These are phyloP conservation scores for Coelinius sp. DNA, from an alignment of 2,888 invertebrate species.

Conservation along the genomic window DNA sequence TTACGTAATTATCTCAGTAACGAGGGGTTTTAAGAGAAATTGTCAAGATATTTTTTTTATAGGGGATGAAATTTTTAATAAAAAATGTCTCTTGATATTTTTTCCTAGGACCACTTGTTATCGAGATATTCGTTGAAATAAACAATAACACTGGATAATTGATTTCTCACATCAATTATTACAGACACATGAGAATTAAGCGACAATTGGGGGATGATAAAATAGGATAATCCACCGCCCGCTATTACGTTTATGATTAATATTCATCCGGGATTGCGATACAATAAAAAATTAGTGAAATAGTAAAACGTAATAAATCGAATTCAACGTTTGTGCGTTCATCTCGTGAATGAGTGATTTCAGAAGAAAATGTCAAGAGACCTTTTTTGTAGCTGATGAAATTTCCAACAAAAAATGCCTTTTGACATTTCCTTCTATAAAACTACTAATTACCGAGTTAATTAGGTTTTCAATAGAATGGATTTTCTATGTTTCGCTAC, in stretches of 20 bases:
- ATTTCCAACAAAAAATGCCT: background rate
- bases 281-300: background rate
- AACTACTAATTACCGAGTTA: background rate
- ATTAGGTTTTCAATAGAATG: background rate
- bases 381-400: background rate
- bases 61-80: background rate
- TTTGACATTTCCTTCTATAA: background rate
- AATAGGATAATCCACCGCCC: slow-evolving; percentile 19
- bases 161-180: background rate
- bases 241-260: slow-evolving; percentile 19
- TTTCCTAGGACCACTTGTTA: background rate
- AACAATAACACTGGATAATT: background rate
- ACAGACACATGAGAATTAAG: background rate
- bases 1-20: background rate
- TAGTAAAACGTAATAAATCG: background rate
- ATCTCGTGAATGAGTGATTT: background rate
- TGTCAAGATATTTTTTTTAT: background rate
- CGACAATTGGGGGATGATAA: background rate
- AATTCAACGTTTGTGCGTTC: background rate
- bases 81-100: background rate
- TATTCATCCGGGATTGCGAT: background rate
- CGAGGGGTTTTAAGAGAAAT: background rate
- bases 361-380: background rate
- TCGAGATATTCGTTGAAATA: background rate
- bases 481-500: background rate